Base-by-base conservation (phyloP, 2,797 vertebrate species). In the Anabas testudineus region DNA sequence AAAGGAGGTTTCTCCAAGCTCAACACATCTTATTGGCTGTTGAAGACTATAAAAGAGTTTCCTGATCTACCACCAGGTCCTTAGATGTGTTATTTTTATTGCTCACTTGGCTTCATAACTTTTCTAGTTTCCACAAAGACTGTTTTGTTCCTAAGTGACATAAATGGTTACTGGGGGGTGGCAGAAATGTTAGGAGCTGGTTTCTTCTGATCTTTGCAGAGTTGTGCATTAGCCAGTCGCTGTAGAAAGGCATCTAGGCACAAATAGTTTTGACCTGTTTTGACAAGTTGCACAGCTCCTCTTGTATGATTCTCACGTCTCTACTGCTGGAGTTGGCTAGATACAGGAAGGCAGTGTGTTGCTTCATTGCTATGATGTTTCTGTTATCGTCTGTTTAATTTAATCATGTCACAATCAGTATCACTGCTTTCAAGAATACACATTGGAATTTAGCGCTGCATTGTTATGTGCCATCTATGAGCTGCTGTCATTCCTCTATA, bases 401-500 rank as follows among this genome's bases (percentile, higher is more conserved):
- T 0, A 18, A 45, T 73, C 30, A 14, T 68, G 37, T 41, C 2
- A 12, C 28, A 56, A 26, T 15, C 3, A 39, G 26, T 26, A 18
- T 58, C 34, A 51, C 45, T 55, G 69, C 47, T 67, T 64, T 72
- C 2, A 26, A 49, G 22, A 57, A 22, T 18, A 55, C 15, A 73
- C 18, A 3, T 36, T 47, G 2, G 41, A 10, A 24, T 10, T 61
- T 60, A 34, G 2, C 63, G 21, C 15, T 57, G 2, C 28, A 26
- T 45, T 60, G 18, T 64, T 26, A 19, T 58, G 58, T 81, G 72
- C 59, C 22, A 71, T 53, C 3, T 57, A 21, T 60, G 7, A 73
- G 13, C 57, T 61, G 22, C 36, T 74, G 56, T 74, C 30, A 22
- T 59, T 67, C 60, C 22, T 53, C 46, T 78, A 55, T 51, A 52